phyloP scores from a whole-genome alignment of 2,888 invertebrate genomes.

The Odontomyia ornata region DNA sequence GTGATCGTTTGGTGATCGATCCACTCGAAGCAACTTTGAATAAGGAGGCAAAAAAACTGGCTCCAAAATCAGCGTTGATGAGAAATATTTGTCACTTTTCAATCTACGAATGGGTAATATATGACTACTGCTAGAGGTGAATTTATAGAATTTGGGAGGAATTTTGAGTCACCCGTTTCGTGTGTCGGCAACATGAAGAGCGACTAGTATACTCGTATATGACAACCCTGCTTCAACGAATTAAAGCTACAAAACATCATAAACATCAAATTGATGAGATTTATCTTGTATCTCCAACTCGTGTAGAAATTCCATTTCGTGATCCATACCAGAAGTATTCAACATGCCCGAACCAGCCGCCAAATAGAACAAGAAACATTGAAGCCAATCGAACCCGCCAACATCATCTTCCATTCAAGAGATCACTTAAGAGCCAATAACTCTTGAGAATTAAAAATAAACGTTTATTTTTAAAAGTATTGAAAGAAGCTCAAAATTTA shows the following conservation, averaged over 20 bases:
- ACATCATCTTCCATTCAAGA: conserved; percentile 32
- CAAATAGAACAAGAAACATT: neutral
- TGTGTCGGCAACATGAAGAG: too few relatives aligned
- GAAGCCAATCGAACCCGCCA: neutral
- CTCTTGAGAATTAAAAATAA: conserved; percentile 43
- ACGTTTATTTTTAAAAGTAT: conserved; percentile 35
- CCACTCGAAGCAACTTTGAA: neutral
- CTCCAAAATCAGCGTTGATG: neutral
- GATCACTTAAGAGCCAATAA: conserved; percentile 44
- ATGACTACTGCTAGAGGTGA: neutral
- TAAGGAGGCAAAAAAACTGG: conserved; percentile 11
- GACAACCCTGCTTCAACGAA: too few relatives aligned
- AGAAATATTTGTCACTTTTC: conserved; percentile 5
- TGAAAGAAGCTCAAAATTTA: conserved; percentile 25
- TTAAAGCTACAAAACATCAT: too few relatives aligned
- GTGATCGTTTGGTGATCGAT: conserved; percentile 27
- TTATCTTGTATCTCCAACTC: too few relatives aligned
- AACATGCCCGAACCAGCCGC: neutral
- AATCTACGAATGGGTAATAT: neutral
- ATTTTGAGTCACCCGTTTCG: neutral
- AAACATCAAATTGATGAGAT: too few relatives aligned
- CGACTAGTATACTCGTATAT: too few relatives aligned
- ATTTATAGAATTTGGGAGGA: neutral
- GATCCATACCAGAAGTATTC: neutral
- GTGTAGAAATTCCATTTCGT: neutral